phyloP scores from a whole-genome alignment of 2,888 invertebrate species.

The Acholoe squamosa region DNA sequence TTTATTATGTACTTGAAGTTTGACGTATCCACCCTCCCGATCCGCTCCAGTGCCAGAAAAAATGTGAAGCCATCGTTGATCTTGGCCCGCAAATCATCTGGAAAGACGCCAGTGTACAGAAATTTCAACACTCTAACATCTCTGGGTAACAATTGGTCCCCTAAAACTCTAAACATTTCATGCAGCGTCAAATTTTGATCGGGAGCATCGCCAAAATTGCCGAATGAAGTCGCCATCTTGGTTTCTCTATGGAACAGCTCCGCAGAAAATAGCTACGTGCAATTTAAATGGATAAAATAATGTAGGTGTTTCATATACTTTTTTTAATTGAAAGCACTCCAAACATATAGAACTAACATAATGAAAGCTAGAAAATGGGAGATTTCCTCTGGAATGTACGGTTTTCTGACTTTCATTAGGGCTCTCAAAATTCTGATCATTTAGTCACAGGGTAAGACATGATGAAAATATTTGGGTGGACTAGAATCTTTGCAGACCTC shows the following conservation, averaged over 20 bases:
- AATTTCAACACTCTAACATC: constrained; percentile 70
- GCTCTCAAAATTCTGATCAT: not conserved
- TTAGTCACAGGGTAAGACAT: not conserved
- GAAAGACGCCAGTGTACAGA: constrained; percentile 70
- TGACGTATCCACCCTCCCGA: constrained; percentile 72
- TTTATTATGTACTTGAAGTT: constrained; percentile 73
- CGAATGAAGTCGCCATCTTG: constrained; percentile 62
- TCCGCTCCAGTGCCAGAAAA: constrained; percentile 72
- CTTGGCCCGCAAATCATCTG: constrained; percentile 67
- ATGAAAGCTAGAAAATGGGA: too few relatives aligned
- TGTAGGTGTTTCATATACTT: too few relatives aligned
- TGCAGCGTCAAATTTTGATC: constrained; percentile 68
- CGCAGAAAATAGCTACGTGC: not conserved
- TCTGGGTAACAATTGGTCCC: constrained; percentile 72
- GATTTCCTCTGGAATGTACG: too few relatives aligned
- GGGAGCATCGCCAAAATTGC: not conserved
- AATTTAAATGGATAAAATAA: too few relatives aligned
- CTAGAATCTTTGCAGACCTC: too few relatives aligned
- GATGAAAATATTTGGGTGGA: too few relatives aligned
- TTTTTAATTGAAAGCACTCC: too few relatives aligned
- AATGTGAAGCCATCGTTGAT: constrained; percentile 74
- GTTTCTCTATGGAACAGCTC: not conserved
- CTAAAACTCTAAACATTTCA: constrained; percentile 74
- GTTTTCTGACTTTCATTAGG: not conserved
- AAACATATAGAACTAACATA: too few relatives aligned